Evolutionary conservation across 2,797 vertebrate genomes (phyloP), one percentile per base, ranked within the genome.

Genomic region (Sparidentex hasta): DNA sequence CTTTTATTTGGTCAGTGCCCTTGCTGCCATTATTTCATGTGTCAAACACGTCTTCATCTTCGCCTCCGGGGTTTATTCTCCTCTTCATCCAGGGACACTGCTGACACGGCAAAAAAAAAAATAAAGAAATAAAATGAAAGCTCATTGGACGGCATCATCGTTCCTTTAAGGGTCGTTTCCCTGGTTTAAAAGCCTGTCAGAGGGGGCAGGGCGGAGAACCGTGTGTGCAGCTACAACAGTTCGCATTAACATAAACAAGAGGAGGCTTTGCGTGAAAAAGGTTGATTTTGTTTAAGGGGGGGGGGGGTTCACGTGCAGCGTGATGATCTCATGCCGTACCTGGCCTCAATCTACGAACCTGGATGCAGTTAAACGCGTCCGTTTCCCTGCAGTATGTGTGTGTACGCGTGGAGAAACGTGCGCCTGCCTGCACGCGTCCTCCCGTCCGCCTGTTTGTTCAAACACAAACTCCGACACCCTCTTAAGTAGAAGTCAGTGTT

Each of bases 401-500:
- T 44, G 74, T 56, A n/a, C 21, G 5, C 33, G 46, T 18, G 47
- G n/a, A 27, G 25, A 62, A 48, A 59, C 50, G 1, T 55, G 61
- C 65, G 44, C 68, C 27, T 63, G 47, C 58, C 33, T 55, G 18
- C 50, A 47, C 29, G 59, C 13, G 2, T 76, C 46, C 64, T 56
- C 50, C 38, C 69, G 58, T 73, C 65, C 8, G 4, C 63, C 71
- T 73, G 74, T 81, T 74, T 86, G 74, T 62, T 81, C 67, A 78
- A 82, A 80, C 59, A 72, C 78, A 62, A 70, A 63, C 72, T 61
- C 77, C 43, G 78, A 82, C 83, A 85, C 78, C 65, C 66, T 65
- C 68, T 81, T 74, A 76, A 73, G 74, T 54, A 76, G 54, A 81
- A 74, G 77, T 78, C 71, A 69, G 46, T 88, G 86, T 90, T 89